These are phyloP conservation scores for Parazoanthus darwini DNA, from an alignment of 92 coral and sea anemone species.

Conservation along the genomic window DNA sequence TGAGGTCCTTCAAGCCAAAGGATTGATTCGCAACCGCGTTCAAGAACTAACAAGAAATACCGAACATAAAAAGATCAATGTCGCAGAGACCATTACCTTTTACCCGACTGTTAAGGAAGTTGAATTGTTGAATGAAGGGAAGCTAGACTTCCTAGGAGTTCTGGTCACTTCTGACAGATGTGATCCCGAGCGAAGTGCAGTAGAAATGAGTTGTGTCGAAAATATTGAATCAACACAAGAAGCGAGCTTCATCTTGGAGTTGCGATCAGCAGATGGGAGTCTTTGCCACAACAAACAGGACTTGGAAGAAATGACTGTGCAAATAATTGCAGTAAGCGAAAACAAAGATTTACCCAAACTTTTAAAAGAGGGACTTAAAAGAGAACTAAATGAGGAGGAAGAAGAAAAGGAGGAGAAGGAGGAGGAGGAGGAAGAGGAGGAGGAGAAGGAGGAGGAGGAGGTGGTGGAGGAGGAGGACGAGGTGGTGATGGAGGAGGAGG, in stretches of 20 bases:
- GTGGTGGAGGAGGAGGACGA: too few relatives aligned
- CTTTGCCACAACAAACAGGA: background rate
- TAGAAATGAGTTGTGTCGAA: background rate
- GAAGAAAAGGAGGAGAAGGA: too few relatives aligned
- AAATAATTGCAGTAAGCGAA: background rate
- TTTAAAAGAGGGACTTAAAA: background rate
- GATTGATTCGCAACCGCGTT: background rate
- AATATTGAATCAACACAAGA: background rate
- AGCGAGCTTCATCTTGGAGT: background rate
- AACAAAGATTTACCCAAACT: too few relatives aligned
- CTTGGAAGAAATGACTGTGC: background rate
- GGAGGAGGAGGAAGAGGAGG: too few relatives aligned
- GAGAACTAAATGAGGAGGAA: too few relatives aligned
- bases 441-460: too few relatives aligned
- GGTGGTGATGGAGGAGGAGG: too few relatives aligned
- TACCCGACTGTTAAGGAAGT: background rate
- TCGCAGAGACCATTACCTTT: background rate
- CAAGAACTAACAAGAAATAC: background rate
- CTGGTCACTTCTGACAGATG: background rate
- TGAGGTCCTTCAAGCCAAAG: background rate
- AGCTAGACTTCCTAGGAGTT: background rate
- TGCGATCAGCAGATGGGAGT: slow-evolving; percentile 7
- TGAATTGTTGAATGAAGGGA: background rate
- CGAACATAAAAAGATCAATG: background rate
- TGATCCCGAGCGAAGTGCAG: background rate